Evolutionary conservation across 2,797 vertebrate genomes (phyloP).

Genomic region (Bryconaethiops microstoma): DNA sequence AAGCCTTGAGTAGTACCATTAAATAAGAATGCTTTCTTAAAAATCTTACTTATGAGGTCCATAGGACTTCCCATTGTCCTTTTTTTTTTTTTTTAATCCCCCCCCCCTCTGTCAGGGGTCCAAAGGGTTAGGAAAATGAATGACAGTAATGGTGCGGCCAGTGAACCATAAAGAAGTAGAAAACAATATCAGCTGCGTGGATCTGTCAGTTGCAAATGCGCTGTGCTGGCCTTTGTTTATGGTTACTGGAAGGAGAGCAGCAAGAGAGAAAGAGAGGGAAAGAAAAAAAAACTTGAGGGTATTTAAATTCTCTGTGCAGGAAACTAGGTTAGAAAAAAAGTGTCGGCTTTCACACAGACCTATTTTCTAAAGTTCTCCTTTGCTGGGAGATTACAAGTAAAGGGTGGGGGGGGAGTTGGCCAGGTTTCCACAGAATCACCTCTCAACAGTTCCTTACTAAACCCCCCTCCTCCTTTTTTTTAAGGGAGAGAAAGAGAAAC

Average conservation of each 20-base stretch:
- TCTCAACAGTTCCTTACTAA: slow-evolving; percentile 68
- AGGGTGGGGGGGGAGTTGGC: slow-evolving; percentile 54
- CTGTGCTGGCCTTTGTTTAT: slow-evolving; percentile 79
- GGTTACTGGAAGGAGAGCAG: slow-evolving; percentile 71
- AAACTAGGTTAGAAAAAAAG: slow-evolving; percentile 68
- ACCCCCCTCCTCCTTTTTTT: slow-evolving; percentile 49
- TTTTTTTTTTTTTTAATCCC: slow-evolving; percentile 58
- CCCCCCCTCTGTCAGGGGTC: slow-evolving; percentile 66
- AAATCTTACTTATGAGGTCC: slow-evolving; percentile 62
- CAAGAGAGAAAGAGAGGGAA: slow-evolving; percentile 40
- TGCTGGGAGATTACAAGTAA: slow-evolving; percentile 60
- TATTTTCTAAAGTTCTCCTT: slow-evolving; percentile 64
- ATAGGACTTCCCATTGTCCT: slow-evolving; percentile 70
- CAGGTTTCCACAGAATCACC: slow-evolving; percentile 68
- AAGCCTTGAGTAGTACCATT: slow-evolving; percentile 61
- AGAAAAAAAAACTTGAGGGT: slow-evolving; percentile 60
- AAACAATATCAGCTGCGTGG: slow-evolving; percentile 86
- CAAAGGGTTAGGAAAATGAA: slow-evolving; percentile 66
- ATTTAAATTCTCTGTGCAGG: slow-evolving; percentile 66
- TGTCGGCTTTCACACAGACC: slow-evolving; percentile 63
- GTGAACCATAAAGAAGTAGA: slow-evolving; percentile 81
- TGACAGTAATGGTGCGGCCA: slow-evolving; percentile 70
- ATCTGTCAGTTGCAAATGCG: slow-evolving; percentile 83
- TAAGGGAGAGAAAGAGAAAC: slow-evolving; percentile 82
- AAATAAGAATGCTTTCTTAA: slow-evolving; percentile 55